These are phyloP conservation scores for Epizoanthus rinbou DNA, from an alignment of 92 coral and sea anemone genomes.

Conservation along the genomic window DNA sequence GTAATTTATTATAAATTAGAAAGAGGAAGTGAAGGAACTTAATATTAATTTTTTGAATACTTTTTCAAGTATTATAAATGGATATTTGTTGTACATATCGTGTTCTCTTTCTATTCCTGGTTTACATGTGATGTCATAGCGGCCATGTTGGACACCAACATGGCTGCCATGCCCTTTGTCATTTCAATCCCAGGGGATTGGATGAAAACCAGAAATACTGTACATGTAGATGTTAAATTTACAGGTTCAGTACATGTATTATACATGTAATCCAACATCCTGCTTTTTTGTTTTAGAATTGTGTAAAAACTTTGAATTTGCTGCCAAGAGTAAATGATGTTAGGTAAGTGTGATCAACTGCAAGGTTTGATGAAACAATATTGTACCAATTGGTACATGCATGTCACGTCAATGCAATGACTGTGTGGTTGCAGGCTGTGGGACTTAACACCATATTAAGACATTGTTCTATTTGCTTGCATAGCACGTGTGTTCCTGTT, in stretches of 20 bases:
- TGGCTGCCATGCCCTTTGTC: too few relatives aligned
- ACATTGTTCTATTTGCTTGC: too few relatives aligned
- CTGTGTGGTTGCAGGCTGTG: neutral
- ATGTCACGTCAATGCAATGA: neutral
- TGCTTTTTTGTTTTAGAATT: conserved; percentile 52
- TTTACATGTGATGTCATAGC: too few relatives aligned
- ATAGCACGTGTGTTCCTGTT: too few relatives aligned
- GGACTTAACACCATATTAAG: neutral
- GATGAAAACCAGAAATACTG: neutral
- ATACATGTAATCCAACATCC: neutral
- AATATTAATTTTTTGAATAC: too few relatives aligned
- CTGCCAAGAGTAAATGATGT: conserved; percentile 89
- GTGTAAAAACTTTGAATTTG: conserved; percentile 68
- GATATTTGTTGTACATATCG: too few relatives aligned
- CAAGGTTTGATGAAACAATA: neutral
- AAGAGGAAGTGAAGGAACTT: too few relatives aligned
- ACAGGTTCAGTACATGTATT: neutral
- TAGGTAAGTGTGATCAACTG: conserved; percentile 55
- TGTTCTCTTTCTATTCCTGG: too few relatives aligned
- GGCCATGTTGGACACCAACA: too few relatives aligned
- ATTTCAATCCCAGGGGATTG: too few relatives aligned
- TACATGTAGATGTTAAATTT: neutral
- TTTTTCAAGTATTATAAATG: too few relatives aligned
- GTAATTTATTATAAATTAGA: too few relatives aligned
- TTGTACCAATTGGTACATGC: neutral